Base-by-base conservation (phyloP, 2,797 vertebrate species). In the Xiphophorus birchmanni region DNA sequence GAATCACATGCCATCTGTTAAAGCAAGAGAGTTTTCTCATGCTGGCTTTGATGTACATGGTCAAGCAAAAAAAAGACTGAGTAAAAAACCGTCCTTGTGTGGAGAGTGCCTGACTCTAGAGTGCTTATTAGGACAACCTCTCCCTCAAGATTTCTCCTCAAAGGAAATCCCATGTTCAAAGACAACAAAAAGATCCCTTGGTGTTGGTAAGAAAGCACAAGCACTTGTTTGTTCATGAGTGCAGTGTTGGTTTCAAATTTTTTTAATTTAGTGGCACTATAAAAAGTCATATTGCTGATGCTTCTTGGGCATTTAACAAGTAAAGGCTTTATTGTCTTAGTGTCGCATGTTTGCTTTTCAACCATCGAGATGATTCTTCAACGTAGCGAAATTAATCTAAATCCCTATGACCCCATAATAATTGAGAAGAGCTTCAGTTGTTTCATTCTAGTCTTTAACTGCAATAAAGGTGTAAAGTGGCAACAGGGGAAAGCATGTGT, bases 161-260 rank as follows among this genome's bases (percentile, higher is more conserved):
- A 84, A 88, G 88, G 85, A 85, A 86, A 87, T 84, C 86, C 86
- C 81, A 77, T 69, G 75, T 87, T 40, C 74, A 78, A 80, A 72
- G 83, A 89, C 58, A 4, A 81, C 79, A 84, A 75, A 77, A 87
- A 82, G 40, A 76, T 78, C 77, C 87, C 81, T 74, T 76, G 78
- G 58, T 90, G 76, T 87, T 35, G 93, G 94, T 95, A 95, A 95
- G 94, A 90, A 79, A 86, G 84, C 82, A 60, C 52, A 82, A 84
- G 73, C 44, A 80, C 54, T 85, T 89, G 84, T 77, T 86, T 23
- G 80, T 85, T 74, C 82, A 23, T 80, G 89, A 90, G 86, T 94
- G 92, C 86, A 80, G 84, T 92, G 90, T 86, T 87, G 87, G 83
- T 89, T 91, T 84, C 7, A 76, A 32, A 78, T 86, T 35, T 85